phyloP scores from a whole-genome alignment of 37 sponge, comb jelly and placozoan species.

The Diacarnus erythraeanus region DNA sequence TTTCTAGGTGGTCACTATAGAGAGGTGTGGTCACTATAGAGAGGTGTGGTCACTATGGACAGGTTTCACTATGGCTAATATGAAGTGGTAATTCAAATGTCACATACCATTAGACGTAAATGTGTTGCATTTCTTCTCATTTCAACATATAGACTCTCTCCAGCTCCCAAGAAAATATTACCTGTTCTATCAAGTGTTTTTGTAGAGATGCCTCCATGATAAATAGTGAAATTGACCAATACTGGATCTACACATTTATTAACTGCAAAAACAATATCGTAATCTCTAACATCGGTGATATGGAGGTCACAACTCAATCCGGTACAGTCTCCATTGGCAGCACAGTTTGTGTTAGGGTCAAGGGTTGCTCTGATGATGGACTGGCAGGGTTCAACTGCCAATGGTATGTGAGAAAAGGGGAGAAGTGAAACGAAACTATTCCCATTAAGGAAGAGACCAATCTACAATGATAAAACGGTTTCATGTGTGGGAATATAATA shows the following conservation, averaged over 20 bases:
- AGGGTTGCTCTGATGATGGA: background rate
- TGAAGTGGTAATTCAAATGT: no score
- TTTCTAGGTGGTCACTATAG: background rate
- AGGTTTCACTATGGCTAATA: no score
- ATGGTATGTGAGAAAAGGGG: background rate
- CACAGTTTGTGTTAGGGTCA: background rate
- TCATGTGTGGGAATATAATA: no score
- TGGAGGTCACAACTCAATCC: constrained; percentile 1
- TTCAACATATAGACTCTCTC: background rate
- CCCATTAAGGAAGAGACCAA: background rate
- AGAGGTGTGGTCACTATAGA: background rate
- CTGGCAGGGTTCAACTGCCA: background rate
- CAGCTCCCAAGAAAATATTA: background rate
- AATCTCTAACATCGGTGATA: background rate
- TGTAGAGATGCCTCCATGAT: background rate
- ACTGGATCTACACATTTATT: constrained; percentile 44
- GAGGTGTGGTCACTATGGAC: background rate
- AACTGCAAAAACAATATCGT: constrained; percentile 1
- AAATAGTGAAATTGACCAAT: constrained; percentile 3
- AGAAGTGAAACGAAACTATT: background rate
- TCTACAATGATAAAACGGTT: background rate
- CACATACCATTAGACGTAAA: background rate
- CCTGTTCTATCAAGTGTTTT: background rate
- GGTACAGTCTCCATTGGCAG: constrained; percentile 4
- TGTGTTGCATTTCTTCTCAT: constrained; percentile 2